phyloP scores from a whole-genome alignment of 37 sponge, comb jelly and placozoan genomes.

The Spongilla lacustris region DNA sequence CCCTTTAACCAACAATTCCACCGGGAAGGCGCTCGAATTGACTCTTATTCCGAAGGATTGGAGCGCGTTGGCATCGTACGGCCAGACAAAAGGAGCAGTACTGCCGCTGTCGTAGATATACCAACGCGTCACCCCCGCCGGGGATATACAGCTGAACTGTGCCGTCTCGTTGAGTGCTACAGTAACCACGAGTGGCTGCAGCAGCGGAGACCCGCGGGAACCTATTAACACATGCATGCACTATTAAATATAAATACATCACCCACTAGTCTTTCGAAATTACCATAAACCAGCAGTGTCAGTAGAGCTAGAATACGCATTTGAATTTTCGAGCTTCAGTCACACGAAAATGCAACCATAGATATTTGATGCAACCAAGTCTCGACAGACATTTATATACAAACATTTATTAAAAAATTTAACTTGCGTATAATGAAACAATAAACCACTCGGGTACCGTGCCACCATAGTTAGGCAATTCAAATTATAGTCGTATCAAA shows the following conservation, averaged over 20 bases:
- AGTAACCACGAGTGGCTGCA: neutral
- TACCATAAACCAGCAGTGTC: neutral
- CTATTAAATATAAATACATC: too few relatives aligned
- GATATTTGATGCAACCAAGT: too few relatives aligned
- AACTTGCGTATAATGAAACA: too few relatives aligned
- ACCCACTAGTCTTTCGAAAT: too few relatives aligned
- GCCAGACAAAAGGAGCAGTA: neutral
- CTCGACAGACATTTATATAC: too few relatives aligned
- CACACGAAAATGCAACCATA: too few relatives aligned
- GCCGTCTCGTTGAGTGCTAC: neutral
- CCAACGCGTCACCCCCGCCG: neutral
- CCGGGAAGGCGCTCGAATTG: neutral
- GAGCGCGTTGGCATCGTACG: neutral
- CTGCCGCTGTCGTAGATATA: neutral
- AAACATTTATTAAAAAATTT: too few relatives aligned
- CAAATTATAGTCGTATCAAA: too few relatives aligned
- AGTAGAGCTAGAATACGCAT: neutral
- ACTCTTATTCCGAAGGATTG: neutral
- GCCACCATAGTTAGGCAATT: too few relatives aligned
- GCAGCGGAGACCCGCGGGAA: neutral
- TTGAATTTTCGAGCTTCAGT: too few relatives aligned
- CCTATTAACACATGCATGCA: neutral
- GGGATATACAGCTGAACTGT: neutral
- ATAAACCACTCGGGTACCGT: too few relatives aligned
- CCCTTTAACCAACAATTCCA: neutral